phyloP scores from a whole-genome alignment of 2,113 vertebrate species.

The Notothenia rossii region DNA sequence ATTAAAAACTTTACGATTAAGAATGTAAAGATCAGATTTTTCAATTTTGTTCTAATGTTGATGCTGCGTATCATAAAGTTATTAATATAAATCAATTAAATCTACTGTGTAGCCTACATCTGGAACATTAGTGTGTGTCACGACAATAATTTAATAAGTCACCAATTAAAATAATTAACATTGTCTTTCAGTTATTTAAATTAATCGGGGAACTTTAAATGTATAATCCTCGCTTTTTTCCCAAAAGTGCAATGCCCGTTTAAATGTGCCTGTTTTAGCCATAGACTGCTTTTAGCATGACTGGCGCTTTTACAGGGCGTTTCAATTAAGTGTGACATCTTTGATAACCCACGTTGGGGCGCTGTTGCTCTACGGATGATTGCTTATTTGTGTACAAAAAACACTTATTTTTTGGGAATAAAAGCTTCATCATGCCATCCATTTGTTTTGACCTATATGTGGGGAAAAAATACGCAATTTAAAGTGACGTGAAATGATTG shows the following conservation, averaged over 20 bases:
- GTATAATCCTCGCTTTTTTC: not conserved
- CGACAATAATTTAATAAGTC: not conserved
- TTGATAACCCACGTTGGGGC: conserved; percentile 40
- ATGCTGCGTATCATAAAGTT: too few relatives aligned
- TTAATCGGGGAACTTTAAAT: conserved; percentile 11
- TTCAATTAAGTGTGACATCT: conserved; percentile 11
- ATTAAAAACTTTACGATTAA: too few relatives aligned
- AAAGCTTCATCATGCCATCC: too few relatives aligned
- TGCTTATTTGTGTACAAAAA: not conserved
- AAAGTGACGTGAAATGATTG: not conserved
- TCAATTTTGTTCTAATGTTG: too few relatives aligned
- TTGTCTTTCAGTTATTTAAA: not conserved
- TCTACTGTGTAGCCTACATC: not conserved
- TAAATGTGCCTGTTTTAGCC: not conserved
- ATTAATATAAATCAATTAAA: not conserved
- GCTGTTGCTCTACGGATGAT: conserved; percentile 41
- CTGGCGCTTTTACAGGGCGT: not conserved
- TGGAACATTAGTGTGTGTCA: not conserved
- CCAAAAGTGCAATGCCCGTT: too few relatives aligned
- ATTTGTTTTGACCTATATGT: too few relatives aligned
- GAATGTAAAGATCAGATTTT: too few relatives aligned
- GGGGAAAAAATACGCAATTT: not conserved
- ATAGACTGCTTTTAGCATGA: not conserved
- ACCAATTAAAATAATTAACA: not conserved
- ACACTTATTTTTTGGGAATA: too few relatives aligned